A percentile compares a stretch with the other conserved stretches of the same genome.
These are phyloP conservation scores for Anser cygnoides DNA, from an alignment of 2,113 vertebrate genomes.

Conservation along the genomic window DNA sequence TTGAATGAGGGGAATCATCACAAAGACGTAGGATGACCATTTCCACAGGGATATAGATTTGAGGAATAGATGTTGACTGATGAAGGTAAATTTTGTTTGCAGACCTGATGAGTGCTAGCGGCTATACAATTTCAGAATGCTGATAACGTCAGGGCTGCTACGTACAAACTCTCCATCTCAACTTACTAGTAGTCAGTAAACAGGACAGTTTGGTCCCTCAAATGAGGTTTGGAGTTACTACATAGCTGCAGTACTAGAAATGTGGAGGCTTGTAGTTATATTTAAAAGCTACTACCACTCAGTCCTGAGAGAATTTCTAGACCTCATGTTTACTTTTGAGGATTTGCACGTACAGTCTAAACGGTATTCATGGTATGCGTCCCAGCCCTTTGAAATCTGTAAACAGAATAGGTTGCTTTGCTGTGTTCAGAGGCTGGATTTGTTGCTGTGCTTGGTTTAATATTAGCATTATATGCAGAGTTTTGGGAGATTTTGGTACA, in stretches of 20 bases:
- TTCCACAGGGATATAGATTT: background rate
- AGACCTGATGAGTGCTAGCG: background rate
- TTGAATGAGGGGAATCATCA: background rate
- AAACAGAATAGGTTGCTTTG: background rate
- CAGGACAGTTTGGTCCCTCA: background rate
- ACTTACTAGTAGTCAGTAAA: background rate
- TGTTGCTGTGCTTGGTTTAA: background rate
- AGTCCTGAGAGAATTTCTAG: background rate
- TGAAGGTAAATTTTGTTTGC: background rate
- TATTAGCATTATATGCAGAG: background rate
- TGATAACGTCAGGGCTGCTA: background rate
- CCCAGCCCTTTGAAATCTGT: background rate
- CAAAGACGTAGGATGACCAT: background rate
- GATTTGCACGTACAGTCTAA: background rate
- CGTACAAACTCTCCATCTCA: background rate
- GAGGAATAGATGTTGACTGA: background rate
- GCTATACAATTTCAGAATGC: background rate
- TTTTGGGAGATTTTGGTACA: background rate
- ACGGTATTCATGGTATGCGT: background rate
- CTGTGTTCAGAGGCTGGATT: background rate
- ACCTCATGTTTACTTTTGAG: background rate
- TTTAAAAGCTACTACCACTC: background rate
- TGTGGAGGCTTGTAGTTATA: fast-evolving
- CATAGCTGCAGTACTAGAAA: background rate
- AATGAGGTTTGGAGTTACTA: background rate